phyloP scores from a whole-genome alignment of 2,888 invertebrate species.

The Achlya flavicornis region DNA sequence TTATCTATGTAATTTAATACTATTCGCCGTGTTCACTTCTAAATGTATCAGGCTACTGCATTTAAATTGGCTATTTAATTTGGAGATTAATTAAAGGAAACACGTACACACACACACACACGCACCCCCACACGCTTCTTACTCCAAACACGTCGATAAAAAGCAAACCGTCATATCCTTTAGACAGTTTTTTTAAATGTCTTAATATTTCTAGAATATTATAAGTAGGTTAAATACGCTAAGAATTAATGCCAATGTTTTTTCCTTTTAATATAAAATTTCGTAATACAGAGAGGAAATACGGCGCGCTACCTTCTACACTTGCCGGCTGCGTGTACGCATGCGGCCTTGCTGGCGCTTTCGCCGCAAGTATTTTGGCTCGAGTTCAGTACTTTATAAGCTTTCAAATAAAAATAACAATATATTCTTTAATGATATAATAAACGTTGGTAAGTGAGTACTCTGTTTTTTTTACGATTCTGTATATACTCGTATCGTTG shows the following conservation, averaged over 20 bases:
- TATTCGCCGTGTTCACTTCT: too few relatives aligned
- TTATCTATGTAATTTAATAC: too few relatives aligned
- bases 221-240: not conserved
- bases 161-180: not conserved
- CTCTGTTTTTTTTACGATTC: too few relatives aligned
- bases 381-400: not conserved
- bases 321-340: not conserved
- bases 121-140: too few relatives aligned
- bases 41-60: too few relatives aligned
- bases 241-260: not conserved
- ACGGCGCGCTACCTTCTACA: not conserved
- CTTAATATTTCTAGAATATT: not conserved
- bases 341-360: conserved; percentile 1
- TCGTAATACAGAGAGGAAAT: not conserved
- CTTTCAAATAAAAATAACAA: not conserved
- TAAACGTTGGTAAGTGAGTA: not conserved
- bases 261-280: conserved; percentile 1
- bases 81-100: too few relatives aligned
- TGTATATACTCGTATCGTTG: too few relatives aligned
- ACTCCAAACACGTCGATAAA: not conserved
- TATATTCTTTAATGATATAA: not conserved
- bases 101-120: too few relatives aligned
- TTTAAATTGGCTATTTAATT: too few relatives aligned
- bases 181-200: not conserved
- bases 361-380: not conserved